Percentiles rank a stretch among this genome's conserved stretches.
phyloP scores from a whole-genome alignment of 2,113 vertebrate species.

The Actinemys pallida region DNA sequence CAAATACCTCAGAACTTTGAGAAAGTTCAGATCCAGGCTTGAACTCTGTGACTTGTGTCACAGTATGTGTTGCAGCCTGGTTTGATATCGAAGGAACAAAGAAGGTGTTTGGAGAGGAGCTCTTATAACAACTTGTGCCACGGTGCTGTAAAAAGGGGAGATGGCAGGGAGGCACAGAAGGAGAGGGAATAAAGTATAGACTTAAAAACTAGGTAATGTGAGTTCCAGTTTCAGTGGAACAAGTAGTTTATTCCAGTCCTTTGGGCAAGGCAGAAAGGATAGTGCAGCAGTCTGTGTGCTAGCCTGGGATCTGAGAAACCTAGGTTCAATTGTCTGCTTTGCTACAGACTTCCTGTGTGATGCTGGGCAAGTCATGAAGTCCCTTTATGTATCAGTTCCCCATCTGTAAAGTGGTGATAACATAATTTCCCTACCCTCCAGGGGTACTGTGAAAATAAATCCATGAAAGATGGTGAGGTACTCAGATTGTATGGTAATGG shows the following conservation, averaged over 20 bases:
- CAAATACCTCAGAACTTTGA: background rate
- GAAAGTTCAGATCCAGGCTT: background rate
- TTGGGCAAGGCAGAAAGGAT: background rate
- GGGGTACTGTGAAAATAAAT: background rate
- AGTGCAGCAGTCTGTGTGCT: background rate
- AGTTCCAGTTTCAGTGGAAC: background rate
- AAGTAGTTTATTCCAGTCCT: background rate
- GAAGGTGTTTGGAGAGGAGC: fast-evolving
- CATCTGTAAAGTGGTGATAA: too few species aligned
- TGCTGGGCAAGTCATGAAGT: background rate
- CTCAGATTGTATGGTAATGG: background rate
- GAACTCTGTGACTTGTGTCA: background rate
- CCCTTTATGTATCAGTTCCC: background rate
- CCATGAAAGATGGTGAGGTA: background rate
- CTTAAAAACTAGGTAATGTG: background rate
- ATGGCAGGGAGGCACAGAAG: background rate
- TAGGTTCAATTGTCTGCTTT: background rate
- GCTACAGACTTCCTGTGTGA: background rate
- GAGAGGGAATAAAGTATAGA: background rate
- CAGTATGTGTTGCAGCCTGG: background rate
- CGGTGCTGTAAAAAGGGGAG: background rate
- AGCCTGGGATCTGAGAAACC: background rate
- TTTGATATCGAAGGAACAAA: background rate
- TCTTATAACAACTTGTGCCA: background rate
- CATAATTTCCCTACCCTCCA: background rate